A percentile compares a stretch with the other conserved stretches of the same genome.
Conservation (phyloP, 2,888 invertebrate species). For the Melinopterus prodromus region DNA sequence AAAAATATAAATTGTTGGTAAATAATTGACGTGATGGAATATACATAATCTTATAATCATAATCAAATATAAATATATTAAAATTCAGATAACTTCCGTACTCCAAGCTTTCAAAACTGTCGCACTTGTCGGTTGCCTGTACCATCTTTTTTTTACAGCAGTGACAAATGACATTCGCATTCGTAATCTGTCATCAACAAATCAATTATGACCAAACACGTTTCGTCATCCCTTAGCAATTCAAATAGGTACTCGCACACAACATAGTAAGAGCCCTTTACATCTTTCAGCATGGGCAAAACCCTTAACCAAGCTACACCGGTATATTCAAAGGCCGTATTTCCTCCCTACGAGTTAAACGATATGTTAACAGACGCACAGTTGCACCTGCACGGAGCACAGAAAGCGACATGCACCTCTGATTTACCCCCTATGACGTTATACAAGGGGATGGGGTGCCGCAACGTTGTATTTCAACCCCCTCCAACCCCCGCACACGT, state of each 20-base stretch:
- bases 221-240: neutral
- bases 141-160: too few relatives aligned
- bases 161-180: neutral
- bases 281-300: neutral
- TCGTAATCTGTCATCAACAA: neutral
- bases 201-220: neutral
- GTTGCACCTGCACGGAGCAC: neutral
- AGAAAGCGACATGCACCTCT: neutral
- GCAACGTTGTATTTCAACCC: neutral
- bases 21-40: too few relatives aligned
- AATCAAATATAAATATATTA: too few relatives aligned
- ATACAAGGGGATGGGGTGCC: conserved; percentile 4
- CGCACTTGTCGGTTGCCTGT: too few relatives aligned
- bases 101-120: too few relatives aligned
- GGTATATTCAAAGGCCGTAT: neutral
- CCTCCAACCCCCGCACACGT: neutral
- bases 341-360: neutral
- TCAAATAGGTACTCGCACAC: neutral
- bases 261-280: neutral
- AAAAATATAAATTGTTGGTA: too few relatives aligned
- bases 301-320: neutral
- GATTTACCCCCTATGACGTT: neutral
- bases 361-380: neutral
- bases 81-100: too few relatives aligned
- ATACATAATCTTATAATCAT: too few relatives aligned